Conservation (phyloP, 2,888 invertebrate species). For the Trichacis sp. region DNA sequence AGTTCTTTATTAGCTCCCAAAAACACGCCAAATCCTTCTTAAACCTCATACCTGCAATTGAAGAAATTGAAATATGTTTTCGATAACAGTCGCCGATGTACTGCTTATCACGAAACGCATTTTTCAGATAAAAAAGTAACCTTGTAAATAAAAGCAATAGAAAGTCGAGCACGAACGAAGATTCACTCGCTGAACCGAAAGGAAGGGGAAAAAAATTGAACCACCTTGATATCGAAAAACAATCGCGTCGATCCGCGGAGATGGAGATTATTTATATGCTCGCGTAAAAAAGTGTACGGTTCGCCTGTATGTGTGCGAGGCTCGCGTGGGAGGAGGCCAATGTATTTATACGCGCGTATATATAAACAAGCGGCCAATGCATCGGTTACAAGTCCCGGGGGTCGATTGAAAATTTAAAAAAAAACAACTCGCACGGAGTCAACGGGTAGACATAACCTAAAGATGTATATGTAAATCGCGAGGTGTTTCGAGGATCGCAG, state of each 20-base stretch:
- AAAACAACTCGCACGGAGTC: constrained; percentile 50
- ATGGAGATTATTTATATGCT: constrained; percentile 23
- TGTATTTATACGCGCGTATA: constrained; percentile 52
- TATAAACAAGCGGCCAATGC: constrained; percentile 39
- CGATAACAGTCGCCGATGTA: neutral
- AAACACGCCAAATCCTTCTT: no score
- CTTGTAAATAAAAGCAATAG: neutral
- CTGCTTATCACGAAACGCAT: neutral
- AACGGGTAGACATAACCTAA: constrained; percentile 64
- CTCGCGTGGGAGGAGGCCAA: constrained; percentile 37
- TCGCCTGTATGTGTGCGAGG: constrained; percentile 13
- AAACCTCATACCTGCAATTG: neutral
- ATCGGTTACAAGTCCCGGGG: constrained; percentile 16
- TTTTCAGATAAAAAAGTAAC: neutral
- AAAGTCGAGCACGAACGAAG: no score
- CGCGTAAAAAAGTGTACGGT: neutral
- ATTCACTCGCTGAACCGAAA: no score
- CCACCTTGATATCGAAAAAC: no score
- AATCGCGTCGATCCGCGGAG: constrained; percentile 1
- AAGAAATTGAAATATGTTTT: neutral
- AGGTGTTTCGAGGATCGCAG: no score
- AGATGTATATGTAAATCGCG: constrained; percentile 50
- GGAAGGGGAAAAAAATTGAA: no score
- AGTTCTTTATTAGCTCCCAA: no score
- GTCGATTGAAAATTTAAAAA: constrained; percentile 33